A percentile compares a stretch with the other conserved stretches of the same genome.
These are phyloP conservation scores for Acanthococcus lagerstroemiae DNA, from an alignment of 2,888 invertebrate genomes.

Conservation along the genomic window DNA sequence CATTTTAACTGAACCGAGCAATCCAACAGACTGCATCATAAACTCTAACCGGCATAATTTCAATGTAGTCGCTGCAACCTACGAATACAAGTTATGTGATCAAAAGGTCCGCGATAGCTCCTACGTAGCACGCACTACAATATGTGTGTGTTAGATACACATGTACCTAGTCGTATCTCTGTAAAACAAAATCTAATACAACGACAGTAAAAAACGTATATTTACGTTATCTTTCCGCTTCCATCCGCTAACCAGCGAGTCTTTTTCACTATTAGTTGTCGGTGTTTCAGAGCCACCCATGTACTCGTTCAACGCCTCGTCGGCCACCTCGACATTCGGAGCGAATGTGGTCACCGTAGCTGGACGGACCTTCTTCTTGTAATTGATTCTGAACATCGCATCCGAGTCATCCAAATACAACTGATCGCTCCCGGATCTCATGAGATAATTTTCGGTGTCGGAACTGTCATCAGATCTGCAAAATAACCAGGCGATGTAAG, in stretches of 20 bases:
- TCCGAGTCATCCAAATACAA: slow-evolving; percentile 43
- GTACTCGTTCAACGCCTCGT: slow-evolving; percentile 70
- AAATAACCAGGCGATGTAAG: background rate
- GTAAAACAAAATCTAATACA: no score
- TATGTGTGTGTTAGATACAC: no score
- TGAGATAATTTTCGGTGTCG: slow-evolving; percentile 60
- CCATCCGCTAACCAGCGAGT: slow-evolving; percentile 68
- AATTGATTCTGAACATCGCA: slow-evolving; percentile 50
- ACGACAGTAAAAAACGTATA: slow-evolving; percentile 18
- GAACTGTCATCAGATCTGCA: slow-evolving; percentile 58
- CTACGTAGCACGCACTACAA: no score
- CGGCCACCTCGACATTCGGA: slow-evolving; percentile 57
- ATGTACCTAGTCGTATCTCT: no score
- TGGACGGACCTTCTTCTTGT: slow-evolving; percentile 9
- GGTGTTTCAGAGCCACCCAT: slow-evolving; percentile 46
- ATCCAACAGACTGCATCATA: slow-evolving; percentile 58
- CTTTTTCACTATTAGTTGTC: slow-evolving; percentile 67
- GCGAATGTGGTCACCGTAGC: slow-evolving; percentile 9
- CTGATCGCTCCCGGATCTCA: slow-evolving; percentile 16
- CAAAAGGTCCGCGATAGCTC: background rate
- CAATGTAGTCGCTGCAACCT: slow-evolving; percentile 50
- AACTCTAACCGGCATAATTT: slow-evolving; percentile 67
- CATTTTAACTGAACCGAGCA: slow-evolving; percentile 55
- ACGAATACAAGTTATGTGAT: slow-evolving; percentile 32
- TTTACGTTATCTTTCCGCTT: slow-evolving; percentile 65